phyloP scores from a whole-genome alignment of 1,140 invertebrate genomes.

The Trichonephila clavata region DNA sequence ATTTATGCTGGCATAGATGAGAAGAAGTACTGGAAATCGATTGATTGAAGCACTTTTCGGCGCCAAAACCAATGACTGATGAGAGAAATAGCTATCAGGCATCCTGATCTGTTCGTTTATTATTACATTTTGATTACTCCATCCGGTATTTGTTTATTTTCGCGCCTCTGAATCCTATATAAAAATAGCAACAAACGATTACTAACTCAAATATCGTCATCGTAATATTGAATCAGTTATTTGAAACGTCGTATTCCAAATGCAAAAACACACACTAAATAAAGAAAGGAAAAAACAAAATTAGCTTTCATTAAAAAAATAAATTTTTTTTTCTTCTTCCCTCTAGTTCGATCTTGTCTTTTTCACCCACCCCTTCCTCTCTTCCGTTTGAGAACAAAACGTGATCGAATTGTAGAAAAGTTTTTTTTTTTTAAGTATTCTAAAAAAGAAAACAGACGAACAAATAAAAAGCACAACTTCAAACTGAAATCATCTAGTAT shows the following conservation, averaged over 20 bases:
- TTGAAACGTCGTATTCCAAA: conserved; percentile 41
- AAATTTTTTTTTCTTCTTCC: neutral
- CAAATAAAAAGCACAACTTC: conserved; percentile 15
- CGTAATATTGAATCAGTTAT: conserved; percentile 55
- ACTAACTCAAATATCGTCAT: neutral
- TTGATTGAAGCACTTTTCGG: neutral
- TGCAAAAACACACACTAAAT: neutral
- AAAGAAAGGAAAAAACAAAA: neutral
- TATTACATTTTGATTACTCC: conserved; percentile 47
- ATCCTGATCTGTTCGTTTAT: conserved; percentile 1
- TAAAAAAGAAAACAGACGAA: conserved; percentile 13
- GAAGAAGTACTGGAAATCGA: neutral
- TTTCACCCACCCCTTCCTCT: neutral
- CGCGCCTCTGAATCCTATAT: neutral
- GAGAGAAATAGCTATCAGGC: conserved; percentile 10
- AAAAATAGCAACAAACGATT: neutral
- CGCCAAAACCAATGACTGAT: conserved; percentile 20
- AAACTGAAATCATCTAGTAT: conserved; percentile 69
- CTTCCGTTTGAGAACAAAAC: neutral
- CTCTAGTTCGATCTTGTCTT: too few relatives aligned
- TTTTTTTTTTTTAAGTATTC: neutral
- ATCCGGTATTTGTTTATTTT: neutral
- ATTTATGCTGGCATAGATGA: neutral
- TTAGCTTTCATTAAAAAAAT: neutral
- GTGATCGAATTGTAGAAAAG: conserved; percentile 35